Evolutionary conservation across 1,140 invertebrate species (phyloP).

Genomic region (Lepeophtheirus salmonis): DNA sequence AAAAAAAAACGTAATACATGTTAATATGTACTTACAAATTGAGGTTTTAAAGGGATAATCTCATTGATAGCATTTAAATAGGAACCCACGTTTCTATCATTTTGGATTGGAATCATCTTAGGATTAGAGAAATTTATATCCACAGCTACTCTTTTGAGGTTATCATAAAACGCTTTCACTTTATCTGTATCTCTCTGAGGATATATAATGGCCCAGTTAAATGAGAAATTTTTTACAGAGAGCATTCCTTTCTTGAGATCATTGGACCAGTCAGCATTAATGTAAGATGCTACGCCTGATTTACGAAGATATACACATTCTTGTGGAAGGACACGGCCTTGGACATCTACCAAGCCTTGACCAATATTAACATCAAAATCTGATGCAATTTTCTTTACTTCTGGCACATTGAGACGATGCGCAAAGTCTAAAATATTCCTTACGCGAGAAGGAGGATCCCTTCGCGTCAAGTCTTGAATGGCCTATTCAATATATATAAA

Average conservation of each 20-base stretch:
- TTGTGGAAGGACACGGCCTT: not conserved
- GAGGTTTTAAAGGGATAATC: not conserved
- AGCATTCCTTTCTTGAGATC: not conserved
- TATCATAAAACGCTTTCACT: not conserved
- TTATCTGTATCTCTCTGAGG: not conserved
- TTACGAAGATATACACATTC: not conserved
- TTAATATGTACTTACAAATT: not conserved
- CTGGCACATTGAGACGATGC: not conserved
- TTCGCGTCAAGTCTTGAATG: not conserved
- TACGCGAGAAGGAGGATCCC: not conserved
- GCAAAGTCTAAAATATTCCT: not conserved
- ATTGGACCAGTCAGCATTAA: not conserved
- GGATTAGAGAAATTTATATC: not conserved
- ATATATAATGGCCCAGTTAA: not conserved
- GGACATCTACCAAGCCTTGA: not conserved
- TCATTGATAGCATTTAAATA: not conserved
- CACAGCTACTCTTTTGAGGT: not conserved
- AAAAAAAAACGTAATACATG: too few relatives aligned
- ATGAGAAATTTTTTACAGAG: not conserved
- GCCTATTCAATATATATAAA: not conserved
- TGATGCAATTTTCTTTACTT: not conserved
- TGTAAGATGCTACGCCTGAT: not conserved
- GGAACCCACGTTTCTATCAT: not conserved
- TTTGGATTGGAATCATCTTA: not conserved
- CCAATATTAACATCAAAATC: not conserved